These are phyloP conservation scores for Lordiphosa fenestrarum DNA, from an alignment of 2,888 invertebrate species.

Conservation along the genomic window DNA sequence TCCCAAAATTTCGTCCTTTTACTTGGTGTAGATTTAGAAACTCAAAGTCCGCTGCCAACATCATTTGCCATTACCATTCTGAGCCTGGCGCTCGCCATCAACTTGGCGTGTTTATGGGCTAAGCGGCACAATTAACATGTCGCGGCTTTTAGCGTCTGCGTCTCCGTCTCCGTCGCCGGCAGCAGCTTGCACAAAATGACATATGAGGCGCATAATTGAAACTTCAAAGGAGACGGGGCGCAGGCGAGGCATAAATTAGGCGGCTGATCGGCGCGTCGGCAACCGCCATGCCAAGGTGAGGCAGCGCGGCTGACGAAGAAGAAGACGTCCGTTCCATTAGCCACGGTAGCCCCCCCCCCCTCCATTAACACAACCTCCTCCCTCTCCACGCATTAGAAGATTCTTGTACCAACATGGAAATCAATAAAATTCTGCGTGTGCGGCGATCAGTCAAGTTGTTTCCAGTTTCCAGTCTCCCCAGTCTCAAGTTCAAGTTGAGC, in stretches of 20 bases:
- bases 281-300: constrained; percentile 42
- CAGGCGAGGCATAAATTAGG: constrained; percentile 69
- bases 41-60: constrained; percentile 4
- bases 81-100: constrained; percentile 75
- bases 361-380: constrained; percentile 53
- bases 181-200: constrained; percentile 72
- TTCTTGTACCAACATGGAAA: constrained; percentile 58
- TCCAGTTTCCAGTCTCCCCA: neutral
- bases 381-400: constrained; percentile 15
- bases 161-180: constrained; percentile 13
- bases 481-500: constrained; percentile 32
- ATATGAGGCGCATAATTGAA: constrained; percentile 76
- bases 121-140: constrained; percentile 77
- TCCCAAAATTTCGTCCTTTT: no score
- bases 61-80: constrained; percentile 18
- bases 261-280: constrained; percentile 35
- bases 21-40: no score
- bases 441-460: constrained; percentile 56
- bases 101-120: constrained; percentile 76
- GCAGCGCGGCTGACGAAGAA: constrained; percentile 19
- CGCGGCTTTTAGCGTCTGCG: constrained; percentile 72
- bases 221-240: constrained; percentile 75
- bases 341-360: constrained; percentile 50
- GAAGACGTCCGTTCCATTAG: constrained; percentile 61
- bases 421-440: constrained; percentile 66